Base-by-base conservation (phyloP, 2,888 invertebrate genomes). In the Dolomedes plantarius region DNA sequence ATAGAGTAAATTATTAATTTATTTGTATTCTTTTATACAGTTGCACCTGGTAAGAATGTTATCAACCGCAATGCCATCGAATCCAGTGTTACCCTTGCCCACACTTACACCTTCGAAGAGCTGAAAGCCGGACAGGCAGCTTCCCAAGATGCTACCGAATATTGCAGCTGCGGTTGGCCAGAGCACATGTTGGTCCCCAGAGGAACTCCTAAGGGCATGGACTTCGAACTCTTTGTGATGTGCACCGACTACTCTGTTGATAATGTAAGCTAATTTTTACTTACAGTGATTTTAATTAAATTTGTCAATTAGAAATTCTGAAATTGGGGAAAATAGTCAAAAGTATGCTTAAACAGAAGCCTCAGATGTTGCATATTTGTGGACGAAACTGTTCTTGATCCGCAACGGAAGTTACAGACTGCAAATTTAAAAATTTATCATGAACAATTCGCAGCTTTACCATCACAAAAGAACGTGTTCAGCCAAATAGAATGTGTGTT, bases 111-210 rank as follows among this genome's bases (percentile, higher is more conserved):
- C 0, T 97, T 96, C 94, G 93, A 95, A 9, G 94, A 94, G 90
- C 90, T 95, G 89, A 94, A 95, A 89, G 90, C 74, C 6, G 86
- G 86, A 2, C 31, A 86, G 28, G 64, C 2, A 2, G n/a, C 80
- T 23, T 39, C 80, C 79, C 87, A 69, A 79, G 79, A 86, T 6
- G 88, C 76, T 77, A 88, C 65, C 73, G 88, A 93, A 89, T 95
- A 95, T 93, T 97, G 96, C 92, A 96, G 96, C 86, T 97, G 96
- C 90, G 96, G 96, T 73, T 96, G 96, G 96, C 96, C 96, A 0
- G 94, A 95, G 87, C 95, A 96, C 91, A 93, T 96, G 94, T 93
- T 96, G 5, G 89, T 95, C 36, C 95, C 96, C 0, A 95, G 94
- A 91, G 96, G 96, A 1, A 94, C 91, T 3, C 90, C 92, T 0